Conservation (phyloP, 2,888 invertebrate species). For the Encarsia formosa region DNA sequence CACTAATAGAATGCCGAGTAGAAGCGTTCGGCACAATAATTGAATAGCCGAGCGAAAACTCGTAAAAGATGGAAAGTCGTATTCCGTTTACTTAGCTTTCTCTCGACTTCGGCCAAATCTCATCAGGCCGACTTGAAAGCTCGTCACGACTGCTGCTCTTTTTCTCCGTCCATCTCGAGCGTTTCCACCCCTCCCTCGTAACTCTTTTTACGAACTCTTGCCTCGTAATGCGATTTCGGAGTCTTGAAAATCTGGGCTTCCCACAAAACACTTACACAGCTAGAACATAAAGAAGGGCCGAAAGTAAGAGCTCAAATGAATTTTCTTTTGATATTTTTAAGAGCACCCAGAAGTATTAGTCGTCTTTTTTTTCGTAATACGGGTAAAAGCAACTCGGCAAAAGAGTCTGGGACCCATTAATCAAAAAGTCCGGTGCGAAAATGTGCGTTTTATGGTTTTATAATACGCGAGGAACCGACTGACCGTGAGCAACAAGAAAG, state of each 20-base stretch:
- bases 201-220: conserved; percentile 27
- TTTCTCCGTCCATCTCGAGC: no score
- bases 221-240: conserved; percentile 22
- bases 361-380: conserved; percentile 26
- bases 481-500: conserved; percentile 18
- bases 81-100: conserved; percentile 2
- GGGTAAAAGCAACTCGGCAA: conserved; percentile 28
- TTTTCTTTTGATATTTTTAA: not conserved
- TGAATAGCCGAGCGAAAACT: no score
- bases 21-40: no score
- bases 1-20: no score
- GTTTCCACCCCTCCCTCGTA: not conserved
- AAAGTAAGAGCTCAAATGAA: conserved; percentile 19
- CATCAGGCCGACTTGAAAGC: conserved; percentile 23
- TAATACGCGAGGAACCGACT: conserved; percentile 44
- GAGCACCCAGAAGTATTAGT: conserved; percentile 7
- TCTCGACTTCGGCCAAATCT: conserved; percentile 19
- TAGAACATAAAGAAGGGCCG: no score
- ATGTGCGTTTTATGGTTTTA: conserved; percentile 47
- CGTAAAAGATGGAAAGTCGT: not conserved
- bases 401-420: conserved; percentile 23
- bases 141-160: not conserved
- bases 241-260: no score
- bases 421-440: conserved; percentile 29
- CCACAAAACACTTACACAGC: no score